Percentiles rank a stretch among this genome's conserved stretches.
Evolutionary conservation across 2,797 vertebrate genomes (phyloP).

Genomic region (Sarcophilus harrisii): DNA sequence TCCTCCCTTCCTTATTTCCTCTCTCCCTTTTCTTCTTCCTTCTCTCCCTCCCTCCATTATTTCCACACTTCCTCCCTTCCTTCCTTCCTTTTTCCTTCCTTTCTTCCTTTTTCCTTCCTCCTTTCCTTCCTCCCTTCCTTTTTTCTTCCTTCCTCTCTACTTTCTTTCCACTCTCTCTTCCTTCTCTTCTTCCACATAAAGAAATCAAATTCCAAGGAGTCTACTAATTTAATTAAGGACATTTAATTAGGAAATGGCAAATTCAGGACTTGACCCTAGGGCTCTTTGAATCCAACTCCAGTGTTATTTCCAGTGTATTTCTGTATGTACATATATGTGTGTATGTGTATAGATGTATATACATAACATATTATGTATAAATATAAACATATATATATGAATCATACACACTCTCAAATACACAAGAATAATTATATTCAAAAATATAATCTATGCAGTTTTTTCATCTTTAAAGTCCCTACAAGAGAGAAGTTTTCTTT

Average conservation of each 20-base stretch:
- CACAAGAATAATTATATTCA: constrained; percentile 75
- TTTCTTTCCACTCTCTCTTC: no score
- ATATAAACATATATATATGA: not conserved
- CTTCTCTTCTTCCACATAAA: not conserved
- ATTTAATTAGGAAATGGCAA: not conserved
- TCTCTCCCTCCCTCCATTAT: no score
- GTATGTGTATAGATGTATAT: no score
- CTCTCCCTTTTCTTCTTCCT: no score
- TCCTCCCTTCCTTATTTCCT: no score
- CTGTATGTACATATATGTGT: no score
- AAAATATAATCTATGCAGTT: constrained; percentile 73
- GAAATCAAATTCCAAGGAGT: not conserved
- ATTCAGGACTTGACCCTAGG: not conserved
- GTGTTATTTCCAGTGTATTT: not conserved
- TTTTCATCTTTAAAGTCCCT: constrained; percentile 83
- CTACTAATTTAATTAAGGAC: not conserved
- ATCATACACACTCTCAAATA: not conserved
- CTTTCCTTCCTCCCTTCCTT: no score
- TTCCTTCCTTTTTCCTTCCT: no score
- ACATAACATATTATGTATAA: not conserved
- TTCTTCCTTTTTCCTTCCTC: no score
- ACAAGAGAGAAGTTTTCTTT: constrained; percentile 78
- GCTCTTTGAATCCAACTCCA: not conserved
- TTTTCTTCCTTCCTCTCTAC: no score
- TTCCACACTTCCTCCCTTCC: no score